Percentiles rank a stretch among this genome's conserved stretches.
Evolutionary conservation across 2,113 vertebrate species (phyloP).

Genomic region (Brachypteracias leptosomus): DNA sequence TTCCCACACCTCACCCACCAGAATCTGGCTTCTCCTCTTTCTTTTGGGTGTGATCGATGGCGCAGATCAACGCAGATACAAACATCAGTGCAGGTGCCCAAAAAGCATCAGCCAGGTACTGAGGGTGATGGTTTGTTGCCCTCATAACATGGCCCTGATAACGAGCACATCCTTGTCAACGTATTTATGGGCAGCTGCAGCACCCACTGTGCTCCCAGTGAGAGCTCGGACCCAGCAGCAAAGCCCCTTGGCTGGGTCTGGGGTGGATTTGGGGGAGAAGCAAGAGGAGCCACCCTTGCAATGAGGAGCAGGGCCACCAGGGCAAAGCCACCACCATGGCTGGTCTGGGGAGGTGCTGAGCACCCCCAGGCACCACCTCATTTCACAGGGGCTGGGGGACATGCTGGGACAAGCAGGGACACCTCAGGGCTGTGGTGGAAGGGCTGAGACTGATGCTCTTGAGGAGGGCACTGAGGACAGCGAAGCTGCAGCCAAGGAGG

Average conservation of each 20-base stretch:
- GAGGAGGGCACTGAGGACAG: accelerated
- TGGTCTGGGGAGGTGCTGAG: neutral
- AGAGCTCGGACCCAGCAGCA: accelerated
- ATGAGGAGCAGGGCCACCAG: neutral
- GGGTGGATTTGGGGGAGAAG: accelerated
- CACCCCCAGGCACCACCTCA: neutral
- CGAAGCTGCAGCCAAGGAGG: accelerated
- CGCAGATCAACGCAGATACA: neutral
- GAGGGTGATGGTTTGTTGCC: neutral
- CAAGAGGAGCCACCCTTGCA: neutral
- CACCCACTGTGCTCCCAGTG: accelerated
- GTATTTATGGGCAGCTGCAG: accelerated
- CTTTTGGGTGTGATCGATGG: neutral
- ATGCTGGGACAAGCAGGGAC: neutral
- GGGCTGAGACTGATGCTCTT: neutral
- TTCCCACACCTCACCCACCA: neutral
- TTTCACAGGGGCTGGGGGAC: neutral
- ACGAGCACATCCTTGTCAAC: accelerated
- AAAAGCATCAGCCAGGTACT: neutral
- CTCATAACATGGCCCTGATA: neutral
- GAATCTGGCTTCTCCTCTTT: neutral
- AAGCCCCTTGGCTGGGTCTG: neutral
- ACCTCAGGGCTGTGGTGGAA: neutral
- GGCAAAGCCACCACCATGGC: neutral
- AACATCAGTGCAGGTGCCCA: neutral